These are phyloP conservation scores for Polypterus bichir DNA, from an alignment of 2,113 vertebrate genomes.

Conservation along the genomic window DNA sequence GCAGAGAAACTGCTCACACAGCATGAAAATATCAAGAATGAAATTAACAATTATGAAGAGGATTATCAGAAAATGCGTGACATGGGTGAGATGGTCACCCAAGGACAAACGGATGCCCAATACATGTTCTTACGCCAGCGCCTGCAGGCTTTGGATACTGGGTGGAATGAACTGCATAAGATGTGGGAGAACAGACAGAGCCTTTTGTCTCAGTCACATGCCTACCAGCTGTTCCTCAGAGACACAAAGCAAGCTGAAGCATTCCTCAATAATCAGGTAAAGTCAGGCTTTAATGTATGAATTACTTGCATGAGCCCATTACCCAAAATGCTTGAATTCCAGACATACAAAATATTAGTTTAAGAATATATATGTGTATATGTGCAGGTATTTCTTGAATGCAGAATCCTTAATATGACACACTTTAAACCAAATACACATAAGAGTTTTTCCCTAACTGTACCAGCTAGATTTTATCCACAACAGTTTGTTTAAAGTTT, in stretches of 20 bases:
- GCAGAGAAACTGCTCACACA: conserved; percentile 93
- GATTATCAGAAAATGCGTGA: conserved; percentile 98
- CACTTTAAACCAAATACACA: no score
- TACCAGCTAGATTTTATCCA: no score
- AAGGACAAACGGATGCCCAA: conserved; percentile 89
- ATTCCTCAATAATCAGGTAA: conserved; percentile 97
- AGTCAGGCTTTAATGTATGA: not conserved
- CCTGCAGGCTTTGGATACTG: conserved; percentile 89
- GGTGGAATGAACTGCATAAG: conserved; percentile 96
- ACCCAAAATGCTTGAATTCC: no score
- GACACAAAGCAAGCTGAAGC: conserved; percentile 96
- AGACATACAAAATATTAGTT: no score
- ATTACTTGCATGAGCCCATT: no score
- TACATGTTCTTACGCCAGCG: conserved; percentile 97
- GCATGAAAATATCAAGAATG: conserved; percentile 91
- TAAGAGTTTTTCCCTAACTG: no score
- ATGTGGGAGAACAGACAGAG: conserved; percentile 99
- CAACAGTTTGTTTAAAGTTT: no score
- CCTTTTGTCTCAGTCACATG: conserved; percentile 89
- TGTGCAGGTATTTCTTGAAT: no score
- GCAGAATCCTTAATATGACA: no score
- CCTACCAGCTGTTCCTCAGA: conserved; percentile 89
- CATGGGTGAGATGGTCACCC: conserved; percentile 98
- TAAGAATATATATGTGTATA: no score
- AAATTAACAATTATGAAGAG: conserved; percentile 93